These are phyloP conservation scores for Tiliacea aurago DNA, from an alignment of 2,888 invertebrate species.

Conservation along the genomic window DNA sequence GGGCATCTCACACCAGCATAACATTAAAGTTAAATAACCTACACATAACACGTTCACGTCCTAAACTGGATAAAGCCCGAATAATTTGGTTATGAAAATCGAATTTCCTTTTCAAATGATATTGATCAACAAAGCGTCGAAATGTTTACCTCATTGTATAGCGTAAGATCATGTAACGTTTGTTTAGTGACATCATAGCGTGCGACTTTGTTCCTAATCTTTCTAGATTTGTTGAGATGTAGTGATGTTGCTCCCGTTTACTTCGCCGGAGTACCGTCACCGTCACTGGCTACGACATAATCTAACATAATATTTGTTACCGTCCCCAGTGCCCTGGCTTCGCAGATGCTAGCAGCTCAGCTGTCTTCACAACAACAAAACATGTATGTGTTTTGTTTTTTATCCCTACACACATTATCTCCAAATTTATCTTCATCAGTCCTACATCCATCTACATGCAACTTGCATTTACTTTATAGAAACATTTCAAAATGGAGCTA, in stretches of 20 bases:
- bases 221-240: slow-evolving; percentile 61
- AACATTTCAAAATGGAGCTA: slow-evolving; percentile 52
- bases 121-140: slow-evolving; percentile 28
- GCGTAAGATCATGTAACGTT: slow-evolving; percentile 29
- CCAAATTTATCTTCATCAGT: slow-evolving; percentile 75
- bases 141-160: slow-evolving; percentile 28
- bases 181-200: slow-evolving; percentile 70
- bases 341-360: slow-evolving; percentile 98
- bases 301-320: slow-evolving; percentile 89
- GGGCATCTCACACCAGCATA: slow-evolving; percentile 61
- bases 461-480: slow-evolving; percentile 40
- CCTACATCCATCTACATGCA: slow-evolving; percentile 41
- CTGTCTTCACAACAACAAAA: slow-evolving; percentile 97
- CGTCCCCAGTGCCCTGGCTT: slow-evolving; percentile 98
- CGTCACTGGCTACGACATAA: slow-evolving; percentile 76
- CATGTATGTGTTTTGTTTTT: slow-evolving; percentile 95
- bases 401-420: slow-evolving; percentile 79
- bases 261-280: slow-evolving; percentile 66
- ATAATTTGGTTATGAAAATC: slow-evolving; percentile 32
- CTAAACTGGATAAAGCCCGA: slow-evolving; percentile 33
- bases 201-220: slow-evolving; percentile 78
- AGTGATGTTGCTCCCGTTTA: slow-evolving; percentile 67
- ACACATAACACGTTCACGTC: slow-evolving; percentile 37
- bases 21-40: slow-evolving; percentile 54
- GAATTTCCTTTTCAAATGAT: slow-evolving; percentile 36